Conservation (phyloP, 2,797 vertebrate genomes). For the Alexandromys oeconomus region DNA sequence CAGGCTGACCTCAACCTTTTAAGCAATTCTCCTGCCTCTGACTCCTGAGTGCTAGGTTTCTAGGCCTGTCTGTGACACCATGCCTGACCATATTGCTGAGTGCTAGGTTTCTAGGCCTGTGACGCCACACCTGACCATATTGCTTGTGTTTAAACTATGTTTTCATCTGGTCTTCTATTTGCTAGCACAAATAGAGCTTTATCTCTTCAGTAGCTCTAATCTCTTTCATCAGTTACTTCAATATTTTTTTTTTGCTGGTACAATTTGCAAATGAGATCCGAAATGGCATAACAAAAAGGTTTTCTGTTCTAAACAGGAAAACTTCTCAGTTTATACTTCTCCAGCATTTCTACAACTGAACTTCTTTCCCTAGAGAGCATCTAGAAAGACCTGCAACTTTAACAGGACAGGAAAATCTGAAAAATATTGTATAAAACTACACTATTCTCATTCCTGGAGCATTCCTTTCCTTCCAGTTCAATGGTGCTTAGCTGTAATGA, state of each 20-base stretch:
- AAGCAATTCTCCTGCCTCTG: not conserved
- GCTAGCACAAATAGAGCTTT: not conserved
- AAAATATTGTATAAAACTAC: slow-evolving; percentile 4
- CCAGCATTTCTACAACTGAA: not conserved
- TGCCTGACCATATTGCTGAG: not conserved
- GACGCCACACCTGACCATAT: not conserved
- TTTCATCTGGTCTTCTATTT: slow-evolving; percentile 11
- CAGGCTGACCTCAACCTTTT: not conserved
- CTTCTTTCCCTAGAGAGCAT: slow-evolving; percentile 5
- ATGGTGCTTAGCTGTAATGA: not conserved
- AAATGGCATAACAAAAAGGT: slow-evolving; percentile 24
- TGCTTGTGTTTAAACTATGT: slow-evolving; percentile 64
- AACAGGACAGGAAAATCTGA: not conserved
- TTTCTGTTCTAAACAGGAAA: slow-evolving; percentile 45
- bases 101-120: not conserved
- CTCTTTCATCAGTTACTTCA: slow-evolving; percentile 32
- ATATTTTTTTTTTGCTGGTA: not conserved
- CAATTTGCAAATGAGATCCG: slow-evolving; percentile 48
- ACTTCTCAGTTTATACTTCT: not conserved
- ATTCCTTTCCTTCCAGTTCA: not conserved
- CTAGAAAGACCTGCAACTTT: slow-evolving; percentile 21
- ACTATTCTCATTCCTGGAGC: slow-evolving; percentile 16
- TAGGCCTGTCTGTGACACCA: not conserved
- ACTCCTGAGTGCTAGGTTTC: not conserved
- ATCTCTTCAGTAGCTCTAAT: slow-evolving; percentile 9